Percentiles rank a stretch among this genome's conserved stretches.
phyloP scores from a whole-genome alignment of 1,140 invertebrate species.

The Drosophila sp. region DNA sequence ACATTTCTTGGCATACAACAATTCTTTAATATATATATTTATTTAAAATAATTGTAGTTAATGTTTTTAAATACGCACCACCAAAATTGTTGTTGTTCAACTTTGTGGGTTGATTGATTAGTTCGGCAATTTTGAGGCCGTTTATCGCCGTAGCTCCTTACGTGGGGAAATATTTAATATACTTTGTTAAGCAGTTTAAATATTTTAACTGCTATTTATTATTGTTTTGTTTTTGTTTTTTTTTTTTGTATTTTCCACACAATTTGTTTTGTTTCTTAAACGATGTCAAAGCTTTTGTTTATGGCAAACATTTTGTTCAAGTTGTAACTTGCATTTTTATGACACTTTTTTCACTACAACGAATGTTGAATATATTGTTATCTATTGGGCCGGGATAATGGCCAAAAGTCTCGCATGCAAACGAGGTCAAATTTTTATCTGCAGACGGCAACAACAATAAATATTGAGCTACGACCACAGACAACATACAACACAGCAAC shows the following conservation, averaged over 20 bases:
- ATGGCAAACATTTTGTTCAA: slow-evolving; percentile 64
- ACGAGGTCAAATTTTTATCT: slow-evolving; percentile 78
- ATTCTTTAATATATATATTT: neutral
- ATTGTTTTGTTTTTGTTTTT: slow-evolving; percentile 26
- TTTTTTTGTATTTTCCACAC: slow-evolving; percentile 14
- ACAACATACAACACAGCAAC: slow-evolving; percentile 53
- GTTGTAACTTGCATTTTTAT: slow-evolving; percentile 23
- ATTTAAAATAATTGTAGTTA: neutral
- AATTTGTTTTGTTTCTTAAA: slow-evolving; percentile 37
- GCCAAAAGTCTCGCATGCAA: slow-evolving; percentile 48
- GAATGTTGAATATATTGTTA: slow-evolving; percentile 17
- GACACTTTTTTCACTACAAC: slow-evolving; percentile 37
- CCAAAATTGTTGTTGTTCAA: slow-evolving; percentile 81
- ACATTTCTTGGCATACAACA: neutral
- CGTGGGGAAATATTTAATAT: slow-evolving; percentile 12
- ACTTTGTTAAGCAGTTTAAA: slow-evolving; percentile 17
- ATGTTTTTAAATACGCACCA: slow-evolving; percentile 65
- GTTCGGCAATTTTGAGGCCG: slow-evolving; percentile 74
- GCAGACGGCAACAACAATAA: slow-evolving; percentile 75
- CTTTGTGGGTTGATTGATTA: slow-evolving; percentile 79
- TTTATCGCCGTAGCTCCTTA: slow-evolving; percentile 28
- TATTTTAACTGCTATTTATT: slow-evolving; percentile 13
- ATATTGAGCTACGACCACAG: slow-evolving; percentile 64
- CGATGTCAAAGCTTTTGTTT: slow-evolving; percentile 39
- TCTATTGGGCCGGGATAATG: slow-evolving; percentile 24